Evolutionary conservation across 2,888 invertebrate genomes (phyloP).

Genomic region (Neoascia interrupta): DNA sequence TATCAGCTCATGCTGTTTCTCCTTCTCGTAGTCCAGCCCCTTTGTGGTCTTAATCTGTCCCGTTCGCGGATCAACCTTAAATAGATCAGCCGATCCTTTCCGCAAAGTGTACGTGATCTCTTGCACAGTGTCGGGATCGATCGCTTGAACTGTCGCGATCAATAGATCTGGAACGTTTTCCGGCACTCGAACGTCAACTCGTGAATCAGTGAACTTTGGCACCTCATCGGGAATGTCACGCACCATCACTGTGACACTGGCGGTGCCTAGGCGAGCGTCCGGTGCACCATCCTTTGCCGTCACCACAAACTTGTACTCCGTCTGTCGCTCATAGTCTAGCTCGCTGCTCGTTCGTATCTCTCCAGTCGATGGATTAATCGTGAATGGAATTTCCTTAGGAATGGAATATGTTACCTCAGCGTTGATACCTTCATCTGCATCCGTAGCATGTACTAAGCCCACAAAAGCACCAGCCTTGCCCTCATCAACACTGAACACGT

Average conservation of each 20-base stretch:
- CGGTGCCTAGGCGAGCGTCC: slow-evolving; percentile 91
- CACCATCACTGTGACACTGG: slow-evolving; percentile 90
- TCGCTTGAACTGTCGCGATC: slow-evolving; percentile 90
- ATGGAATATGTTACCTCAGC: slow-evolving; percentile 90
- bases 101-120: slow-evolving; percentile 92
- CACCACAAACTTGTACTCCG: slow-evolving; percentile 88
- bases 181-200: slow-evolving; percentile 89
- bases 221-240: slow-evolving; percentile 89
- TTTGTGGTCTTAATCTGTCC: slow-evolving; percentile 89
- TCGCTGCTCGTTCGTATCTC: slow-evolving; percentile 87
- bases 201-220: slow-evolving; percentile 86
- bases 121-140: slow-evolving; percentile 89
- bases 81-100: slow-evolving; percentile 89
- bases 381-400: slow-evolving; percentile 89
- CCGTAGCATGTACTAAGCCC: slow-evolving; percentile 91
- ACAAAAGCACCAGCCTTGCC: slow-evolving; percentile 83
- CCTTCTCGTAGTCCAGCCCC: slow-evolving; percentile 89
- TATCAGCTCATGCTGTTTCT: slow-evolving; percentile 86
- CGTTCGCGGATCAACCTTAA: slow-evolving; percentile 89
- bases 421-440: slow-evolving; percentile 92
- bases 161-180: slow-evolving; percentile 90
- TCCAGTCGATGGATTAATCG: slow-evolving; percentile 88
- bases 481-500: slow-evolving; percentile 90
- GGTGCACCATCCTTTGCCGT: slow-evolving; percentile 93
- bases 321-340: slow-evolving; percentile 90